These are phyloP conservation scores for Ptyas mucosa DNA, from an alignment of 2,113 vertebrate species.

Conservation along the genomic window DNA sequence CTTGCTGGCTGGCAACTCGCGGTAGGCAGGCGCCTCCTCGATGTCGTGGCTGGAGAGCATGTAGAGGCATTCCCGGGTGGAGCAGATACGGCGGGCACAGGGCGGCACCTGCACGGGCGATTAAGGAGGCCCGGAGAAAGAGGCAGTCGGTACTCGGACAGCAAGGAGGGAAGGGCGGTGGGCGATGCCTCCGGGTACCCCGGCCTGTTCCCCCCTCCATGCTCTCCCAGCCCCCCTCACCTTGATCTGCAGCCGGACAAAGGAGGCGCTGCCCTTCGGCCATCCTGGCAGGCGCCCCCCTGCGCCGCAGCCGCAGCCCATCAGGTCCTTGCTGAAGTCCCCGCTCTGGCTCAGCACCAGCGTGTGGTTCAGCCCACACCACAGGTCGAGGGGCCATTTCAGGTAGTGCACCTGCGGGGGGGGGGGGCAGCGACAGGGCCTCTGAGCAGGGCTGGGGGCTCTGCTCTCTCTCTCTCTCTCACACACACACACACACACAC, in stretches of 20 bases:
- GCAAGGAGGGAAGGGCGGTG: too few species aligned
- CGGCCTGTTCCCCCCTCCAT: too few species aligned
- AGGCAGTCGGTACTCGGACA: too few species aligned
- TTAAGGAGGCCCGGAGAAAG: neutral
- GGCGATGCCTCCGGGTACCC: too few species aligned
- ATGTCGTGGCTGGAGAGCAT: slow-evolving; percentile 67
- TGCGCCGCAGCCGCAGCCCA: slow-evolving; percentile 71
- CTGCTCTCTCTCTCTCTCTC: too few species aligned
- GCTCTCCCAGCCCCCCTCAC: slow-evolving; percentile 26
- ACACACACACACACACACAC: too few species aligned
- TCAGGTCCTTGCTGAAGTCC: slow-evolving; percentile 64
- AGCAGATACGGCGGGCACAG: slow-evolving; percentile 61
- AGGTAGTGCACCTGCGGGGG: slow-evolving; percentile 61
- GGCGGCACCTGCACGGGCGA: slow-evolving; percentile 47
- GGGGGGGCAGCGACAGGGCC: neutral
- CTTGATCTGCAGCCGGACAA: slow-evolving; percentile 68
- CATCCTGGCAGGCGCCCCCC: slow-evolving; percentile 69
- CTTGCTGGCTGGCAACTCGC: slow-evolving; percentile 50
- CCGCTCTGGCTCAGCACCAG: slow-evolving; percentile 60
- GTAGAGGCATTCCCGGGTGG: slow-evolving; percentile 68
- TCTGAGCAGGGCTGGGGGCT: neutral
- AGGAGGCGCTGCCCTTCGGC: slow-evolving; percentile 68
- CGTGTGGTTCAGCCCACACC: slow-evolving; percentile 73
- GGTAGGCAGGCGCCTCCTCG: slow-evolving; percentile 34
- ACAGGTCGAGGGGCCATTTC: slow-evolving; percentile 61